Conservation (phyloP, 1,140 invertebrate species). For the Thaumetopoea pityocampa region DNA sequence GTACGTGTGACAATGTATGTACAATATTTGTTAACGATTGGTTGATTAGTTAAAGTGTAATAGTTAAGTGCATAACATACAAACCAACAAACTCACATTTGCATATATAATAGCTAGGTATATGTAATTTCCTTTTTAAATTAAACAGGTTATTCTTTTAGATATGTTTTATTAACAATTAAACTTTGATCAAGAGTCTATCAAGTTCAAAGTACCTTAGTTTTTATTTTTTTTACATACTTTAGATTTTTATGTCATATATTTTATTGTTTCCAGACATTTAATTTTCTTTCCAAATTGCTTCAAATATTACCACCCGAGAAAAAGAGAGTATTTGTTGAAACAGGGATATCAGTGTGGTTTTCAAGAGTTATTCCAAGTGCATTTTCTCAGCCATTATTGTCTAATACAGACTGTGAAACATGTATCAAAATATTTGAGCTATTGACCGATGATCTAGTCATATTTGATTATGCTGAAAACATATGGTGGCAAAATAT, state of each 20-base stretch:
- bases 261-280: constrained; percentile 32
- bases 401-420: constrained; percentile 14
- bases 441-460: constrained; percentile 45
- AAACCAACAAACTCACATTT: too few relatives aligned
- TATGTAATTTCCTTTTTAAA: too few relatives aligned
- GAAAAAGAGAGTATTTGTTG: constrained; percentile 46
- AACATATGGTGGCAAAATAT: constrained; percentile 45
- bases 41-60: too few relatives aligned
- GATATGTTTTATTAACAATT: too few relatives aligned
- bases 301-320: constrained; percentile 43
- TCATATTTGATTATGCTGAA: constrained; percentile 39
- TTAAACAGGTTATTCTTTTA: too few relatives aligned
- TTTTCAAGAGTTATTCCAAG: constrained; percentile 52
- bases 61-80: too few relatives aligned
- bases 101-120: too few relatives aligned
- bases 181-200: too few relatives aligned
- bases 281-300: constrained; percentile 33
- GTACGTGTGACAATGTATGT: too few relatives aligned
- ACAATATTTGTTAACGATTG: too few relatives aligned
- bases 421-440: constrained; percentile 38
- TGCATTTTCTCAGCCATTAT: constrained; percentile 20
- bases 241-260: constrained; percentile 2
- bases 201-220: not conserved
- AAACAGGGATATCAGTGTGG: constrained; percentile 44
- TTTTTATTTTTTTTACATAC: not conserved